Evolutionary conservation across 2,797 vertebrate species (phyloP), one percentile per base, ranked within the genome.

Genomic region (Discoglossus pictus): DNA sequence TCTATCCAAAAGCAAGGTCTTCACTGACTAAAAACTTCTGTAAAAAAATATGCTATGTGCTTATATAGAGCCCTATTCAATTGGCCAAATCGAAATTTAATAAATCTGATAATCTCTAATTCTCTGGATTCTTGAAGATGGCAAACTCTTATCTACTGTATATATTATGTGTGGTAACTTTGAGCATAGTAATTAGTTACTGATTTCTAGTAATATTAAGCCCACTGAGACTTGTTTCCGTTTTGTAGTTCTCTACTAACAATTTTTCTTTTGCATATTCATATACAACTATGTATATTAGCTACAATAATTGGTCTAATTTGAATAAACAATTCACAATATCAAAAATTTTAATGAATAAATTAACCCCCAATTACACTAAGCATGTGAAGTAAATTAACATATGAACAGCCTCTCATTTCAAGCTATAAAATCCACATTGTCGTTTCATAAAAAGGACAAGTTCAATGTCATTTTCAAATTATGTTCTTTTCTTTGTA

Each of bases 181-280:
- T 25, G 53, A 25, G 15, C 47, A 59, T 17, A 36, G 38, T 50
- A 68, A 68, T 68, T 68, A 68, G 54, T 12, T 23, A 24, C 24
- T 24, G 51, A 46, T 18, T 65, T 65, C 51, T 47, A 47, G 6
- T 48, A 9, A 15, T 20, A 39, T 21, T 17, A 12, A 50, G 36
- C 35, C 53, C 43, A 58, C 2, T 17, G 63, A 65, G 63, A 65
- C 51, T 65, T 46, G 52, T 56, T 20, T 56, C 17, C 17, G 18
- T 56, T 56, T 65, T 39, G 51, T 55, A 47, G 42, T 17, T 46
- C 11, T 38, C 42, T 18, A 24, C 27, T 50, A 47, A 48, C 17
- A 48, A 15, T 46, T 40, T 51, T n/a, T n/a, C n/a, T n/a, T 25
- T 53, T 43, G 24, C 38, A 43, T 54, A 53, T 54, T n/a, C 50